Evolutionary conservation across 2,797 vertebrate species (phyloP), one percentile per base, ranked within the genome.

Genomic region (Pangasius sanitwongsei): DNA sequence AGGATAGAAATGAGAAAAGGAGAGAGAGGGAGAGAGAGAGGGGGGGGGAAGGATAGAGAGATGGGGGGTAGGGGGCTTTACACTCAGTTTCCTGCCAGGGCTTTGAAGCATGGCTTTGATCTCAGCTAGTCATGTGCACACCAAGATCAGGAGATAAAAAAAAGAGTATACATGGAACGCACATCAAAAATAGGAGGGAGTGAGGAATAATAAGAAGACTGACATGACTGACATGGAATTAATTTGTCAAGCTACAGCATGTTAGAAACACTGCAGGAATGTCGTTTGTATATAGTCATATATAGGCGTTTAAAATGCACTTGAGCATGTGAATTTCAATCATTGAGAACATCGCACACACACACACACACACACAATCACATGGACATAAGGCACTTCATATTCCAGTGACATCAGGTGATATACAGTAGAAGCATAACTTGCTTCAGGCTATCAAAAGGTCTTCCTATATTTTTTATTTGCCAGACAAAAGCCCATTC

Each of bases 71-170:
- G 41, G 41, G 48, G 65, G 83, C 92, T 93, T 95, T 94, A 95
- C 94, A 94, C 95, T 92, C 92, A 91, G 94, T 93, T 94, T 95
- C 94, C 94, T 93, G 92, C 92, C 91, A 90, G 16, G 72, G 92
- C 96, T 97, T 96, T 96, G 96, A 96, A 96, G 96, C 94, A 86
- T 84, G 89, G 92, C 95, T 96, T 96, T 97, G 95, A 97, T 96
- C 95, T 94, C 90, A 93, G 93, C 91, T 90, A 85, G 93, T 93
- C 93, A 93, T 94, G 94, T 94, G 93, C 94, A 92, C 92, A 93
- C 93, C 94, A 93, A 94, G 95, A 96, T 96, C 94, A 92, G 94
- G 93, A 94, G 94, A 94, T 94, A 87, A 89, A 70, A 85, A 61
- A 89, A 88, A 92, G 93, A 93, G 88, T 88, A 93, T 92, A 94